Evolutionary conservation across 2,113 vertebrate genomes (phyloP), one percentile per base, ranked within the genome.

Genomic region (Trogon melanurus): DNA sequence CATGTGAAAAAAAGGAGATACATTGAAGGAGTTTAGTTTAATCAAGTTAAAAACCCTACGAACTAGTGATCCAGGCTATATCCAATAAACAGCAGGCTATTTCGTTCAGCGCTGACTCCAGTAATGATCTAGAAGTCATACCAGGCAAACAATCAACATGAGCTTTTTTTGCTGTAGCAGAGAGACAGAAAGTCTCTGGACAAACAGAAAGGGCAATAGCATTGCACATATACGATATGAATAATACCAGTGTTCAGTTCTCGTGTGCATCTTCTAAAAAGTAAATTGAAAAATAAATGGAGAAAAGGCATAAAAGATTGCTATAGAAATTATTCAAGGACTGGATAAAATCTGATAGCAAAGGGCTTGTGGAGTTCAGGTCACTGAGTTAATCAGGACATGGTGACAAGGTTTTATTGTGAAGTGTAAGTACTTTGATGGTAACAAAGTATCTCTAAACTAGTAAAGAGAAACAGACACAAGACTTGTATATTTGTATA

Each of bases 71-170:
- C 56, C 56, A 73, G 67, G 29, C 30, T 47, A 67, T 38, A 91
- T 58, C 30, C 36, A 74, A 41, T 54, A 56, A 86, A 72, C 4
- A 85, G 65, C 61, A 76, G 41, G 30, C 25, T 36, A 26, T 67
- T 88, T 58, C 88, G 47, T 30, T 92, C 91, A 90, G 75, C 64
- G 34, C 36, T 23, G 47, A 90, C 51, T 90, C 67, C 9, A 85
- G 3, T 66, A 93, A 86, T 4, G 6, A 90, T 51, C 79, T 32
- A 44, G 47, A 90, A 96, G 92, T 78, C 82, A 78, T 27, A 66
- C 79, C 8, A 92, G 47, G 67, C 82, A 95, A 97, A 95, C 67
- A 95, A 80, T 72, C 84, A 94, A 85, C 89, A 44, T 10, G 48
- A 86, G 80, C 76, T 74, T 81, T 56, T 56, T 88, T 90, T 85